Conservation (phyloP, 2,113 vertebrate genomes). For the Malurus elegans region DNA sequence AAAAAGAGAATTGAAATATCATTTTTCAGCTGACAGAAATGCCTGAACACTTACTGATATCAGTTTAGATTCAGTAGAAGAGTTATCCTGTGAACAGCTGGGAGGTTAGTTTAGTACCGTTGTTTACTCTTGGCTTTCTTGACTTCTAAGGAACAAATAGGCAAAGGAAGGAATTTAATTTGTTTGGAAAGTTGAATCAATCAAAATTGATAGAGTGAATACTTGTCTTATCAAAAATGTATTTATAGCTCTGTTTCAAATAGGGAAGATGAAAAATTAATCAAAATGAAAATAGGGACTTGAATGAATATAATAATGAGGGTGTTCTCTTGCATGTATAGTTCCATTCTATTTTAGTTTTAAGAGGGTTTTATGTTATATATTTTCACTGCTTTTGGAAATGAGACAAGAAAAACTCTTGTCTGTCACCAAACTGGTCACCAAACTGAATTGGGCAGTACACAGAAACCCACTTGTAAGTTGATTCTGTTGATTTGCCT, state of each 20-base stretch:
- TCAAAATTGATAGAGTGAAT: background rate
- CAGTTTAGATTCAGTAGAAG: background rate
- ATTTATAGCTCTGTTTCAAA: background rate
- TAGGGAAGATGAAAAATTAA: background rate
- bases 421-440: background rate
- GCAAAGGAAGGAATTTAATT: background rate
- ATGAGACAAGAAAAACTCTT: background rate
- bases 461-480: background rate
- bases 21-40: background rate
- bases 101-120: background rate
- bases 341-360: background rate
- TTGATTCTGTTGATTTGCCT: background rate
- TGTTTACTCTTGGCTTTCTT: background rate
- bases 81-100: background rate
- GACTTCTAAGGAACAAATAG: background rate
- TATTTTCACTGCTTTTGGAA: background rate
- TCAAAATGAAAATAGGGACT: background rate
- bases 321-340: background rate
- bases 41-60: background rate
- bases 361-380: background rate
- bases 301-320: background rate
- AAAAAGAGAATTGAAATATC: background rate
- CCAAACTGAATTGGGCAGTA: background rate
- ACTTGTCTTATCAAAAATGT: background rate
- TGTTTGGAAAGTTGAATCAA: background rate